A percentile compares a stretch with the other conserved stretches of the same genome.
Evolutionary conservation across 2,888 invertebrate species (phyloP).

Genomic region (Cantharis flavilabris): DNA sequence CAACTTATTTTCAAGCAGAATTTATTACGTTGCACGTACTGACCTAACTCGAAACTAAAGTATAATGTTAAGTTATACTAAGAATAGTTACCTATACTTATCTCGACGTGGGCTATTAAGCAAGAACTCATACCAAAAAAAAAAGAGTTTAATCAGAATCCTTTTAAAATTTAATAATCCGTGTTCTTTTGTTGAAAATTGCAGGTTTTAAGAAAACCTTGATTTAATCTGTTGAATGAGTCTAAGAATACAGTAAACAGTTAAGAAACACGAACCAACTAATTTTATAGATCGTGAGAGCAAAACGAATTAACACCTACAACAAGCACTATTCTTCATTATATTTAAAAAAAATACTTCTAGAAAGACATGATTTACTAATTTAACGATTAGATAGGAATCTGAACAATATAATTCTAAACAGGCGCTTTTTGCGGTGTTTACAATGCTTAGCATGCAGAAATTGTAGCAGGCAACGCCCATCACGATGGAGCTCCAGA

Average conservation of each 20-base stretch:
- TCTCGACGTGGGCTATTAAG: background rate
- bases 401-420: slow-evolving; percentile 26
- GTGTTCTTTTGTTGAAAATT: background rate
- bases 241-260: background rate
- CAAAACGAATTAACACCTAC: slow-evolving; percentile 13
- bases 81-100: background rate
- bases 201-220: background rate
- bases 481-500: slow-evolving; percentile 35
- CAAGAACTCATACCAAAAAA: background rate
- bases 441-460: slow-evolving; percentile 37
- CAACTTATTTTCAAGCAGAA: too few species aligned
- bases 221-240: background rate
- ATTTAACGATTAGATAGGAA: slow-evolving; percentile 21
- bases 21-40: too few species aligned
- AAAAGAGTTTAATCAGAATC: background rate
- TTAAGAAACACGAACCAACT: background rate
- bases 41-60: too few species aligned
- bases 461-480: slow-evolving; percentile 37
- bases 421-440: slow-evolving; percentile 25
- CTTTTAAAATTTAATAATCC: background rate
- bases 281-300: slow-evolving; percentile 3
- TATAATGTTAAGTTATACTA: background rate
- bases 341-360: slow-evolving; percentile 2
- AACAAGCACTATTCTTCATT: slow-evolving; percentile 1
- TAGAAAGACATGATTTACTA: slow-evolving; percentile 19